Conservation (phyloP, 35 echinoderm and acorn worm species). For the Stichopus chloronotus region DNA sequence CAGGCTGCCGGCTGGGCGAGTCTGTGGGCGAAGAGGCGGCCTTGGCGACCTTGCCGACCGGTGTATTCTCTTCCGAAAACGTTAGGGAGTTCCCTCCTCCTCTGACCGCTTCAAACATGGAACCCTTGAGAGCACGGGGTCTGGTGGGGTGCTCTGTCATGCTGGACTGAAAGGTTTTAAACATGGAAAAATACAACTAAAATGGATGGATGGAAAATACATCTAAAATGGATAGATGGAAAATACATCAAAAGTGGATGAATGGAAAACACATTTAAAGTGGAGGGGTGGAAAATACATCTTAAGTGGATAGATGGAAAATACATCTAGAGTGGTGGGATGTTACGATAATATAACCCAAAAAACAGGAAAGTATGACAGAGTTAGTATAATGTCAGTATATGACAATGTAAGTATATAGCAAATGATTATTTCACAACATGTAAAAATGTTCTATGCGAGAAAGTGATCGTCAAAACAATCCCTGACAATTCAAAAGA, state of each 20-base stretch:
- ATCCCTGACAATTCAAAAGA: too few relatives aligned
- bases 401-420: too few relatives aligned
- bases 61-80: slow-evolving; percentile 73
- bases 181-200: neutral
- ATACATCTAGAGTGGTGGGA: too few relatives aligned
- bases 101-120: slow-evolving; percentile 73
- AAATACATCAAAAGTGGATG: neutral
- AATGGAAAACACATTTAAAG: neutral
- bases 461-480: too few relatives aligned
- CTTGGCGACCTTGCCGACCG: neutral
- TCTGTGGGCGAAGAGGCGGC: neutral
- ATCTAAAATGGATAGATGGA: neutral
- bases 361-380: too few relatives aligned
- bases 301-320: neutral
- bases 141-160: slow-evolving; percentile 32
- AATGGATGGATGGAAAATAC: neutral
- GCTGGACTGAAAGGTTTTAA: neutral
- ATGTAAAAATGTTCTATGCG: too few relatives aligned
- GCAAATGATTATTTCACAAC: too few relatives aligned
- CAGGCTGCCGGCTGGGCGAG: slow-evolving; percentile 54
- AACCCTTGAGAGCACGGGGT: slow-evolving; percentile 46
- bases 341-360: too few relatives aligned
- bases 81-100: slow-evolving; percentile 79
- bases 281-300: neutral
- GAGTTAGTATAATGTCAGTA: too few relatives aligned